phyloP scores from a whole-genome alignment of 2,888 invertebrate species.

The Deilephila elpenor region DNA sequence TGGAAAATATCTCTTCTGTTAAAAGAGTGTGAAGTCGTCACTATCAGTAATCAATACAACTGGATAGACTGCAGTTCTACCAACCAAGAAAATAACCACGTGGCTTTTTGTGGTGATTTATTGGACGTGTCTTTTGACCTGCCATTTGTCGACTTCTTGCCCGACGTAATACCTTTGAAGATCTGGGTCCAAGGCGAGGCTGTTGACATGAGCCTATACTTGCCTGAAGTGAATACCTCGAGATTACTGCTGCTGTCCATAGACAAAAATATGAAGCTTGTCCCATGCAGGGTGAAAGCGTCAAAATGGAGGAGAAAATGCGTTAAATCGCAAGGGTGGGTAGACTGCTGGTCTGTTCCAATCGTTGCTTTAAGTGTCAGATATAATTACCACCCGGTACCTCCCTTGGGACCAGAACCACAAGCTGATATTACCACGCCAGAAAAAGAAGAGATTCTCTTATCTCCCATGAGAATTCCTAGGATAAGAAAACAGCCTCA shows the following conservation, averaged over 20 bases:
- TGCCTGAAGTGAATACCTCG: conserved; percentile 96
- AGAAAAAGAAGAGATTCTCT: conserved; percentile 95
- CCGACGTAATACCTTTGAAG: conserved; percentile 93
- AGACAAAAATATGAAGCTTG: conserved; percentile 94
- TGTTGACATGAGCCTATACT: conserved; percentile 93
- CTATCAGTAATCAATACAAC: conserved; percentile 97
- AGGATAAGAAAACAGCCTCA: conserved; percentile 89
- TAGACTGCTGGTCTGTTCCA: conserved; percentile 98
- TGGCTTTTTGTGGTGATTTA: conserved; percentile 97
- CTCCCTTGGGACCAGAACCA: conserved; percentile 93
- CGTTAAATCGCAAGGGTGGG: conserved; percentile 90
- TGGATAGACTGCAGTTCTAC: conserved; percentile 99
- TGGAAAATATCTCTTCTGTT: conserved; percentile 96
- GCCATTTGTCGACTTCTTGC: conserved; percentile 97
- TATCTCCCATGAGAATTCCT: conserved; percentile 96
- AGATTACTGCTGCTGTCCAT: conserved; percentile 92
- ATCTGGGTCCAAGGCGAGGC: conserved; percentile 98
- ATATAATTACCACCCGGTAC: conserved; percentile 96
- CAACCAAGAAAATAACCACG: conserved; percentile 96
- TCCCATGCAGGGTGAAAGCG: conserved; percentile 85
- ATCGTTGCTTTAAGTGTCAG: conserved; percentile 96
- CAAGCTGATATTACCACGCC: conserved; percentile 97
- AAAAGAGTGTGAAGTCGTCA: conserved; percentile 97
- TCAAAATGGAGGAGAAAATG: conserved; percentile 94
- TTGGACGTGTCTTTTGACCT: conserved; percentile 97